Conservation (phyloP, 1,140 invertebrate species). For the Drosophila murphyi region DNA sequence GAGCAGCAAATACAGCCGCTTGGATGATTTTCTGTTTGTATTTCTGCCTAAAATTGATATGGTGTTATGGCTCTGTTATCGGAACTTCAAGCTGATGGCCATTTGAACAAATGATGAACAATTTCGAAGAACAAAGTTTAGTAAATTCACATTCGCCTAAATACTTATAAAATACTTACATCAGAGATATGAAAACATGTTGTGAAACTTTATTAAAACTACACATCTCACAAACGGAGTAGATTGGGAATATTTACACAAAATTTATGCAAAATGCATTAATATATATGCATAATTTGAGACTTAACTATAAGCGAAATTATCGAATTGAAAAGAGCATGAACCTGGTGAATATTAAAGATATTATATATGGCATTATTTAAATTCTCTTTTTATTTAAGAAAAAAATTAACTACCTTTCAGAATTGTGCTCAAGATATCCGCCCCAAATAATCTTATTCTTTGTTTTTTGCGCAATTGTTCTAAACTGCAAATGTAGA, state of each 20-base stretch:
- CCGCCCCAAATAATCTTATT: no score
- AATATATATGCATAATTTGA: neutral
- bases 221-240: neutral
- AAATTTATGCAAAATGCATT: neutral
- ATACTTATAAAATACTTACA: neutral
- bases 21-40: conserved; percentile 10
- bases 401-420: no score
- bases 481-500: neutral
- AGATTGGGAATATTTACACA: neutral
- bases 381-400: neutral
- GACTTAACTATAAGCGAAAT: neutral
- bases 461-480: no score
- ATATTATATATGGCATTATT: neutral
- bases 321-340: no score
- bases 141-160: neutral
- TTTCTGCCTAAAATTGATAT: conserved; percentile 1
- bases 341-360: no score
- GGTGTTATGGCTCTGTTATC: neutral
- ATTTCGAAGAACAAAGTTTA: neutral
- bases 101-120: no score
- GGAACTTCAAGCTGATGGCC: no score
- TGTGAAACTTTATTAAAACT: conserved; percentile 1
- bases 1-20: conserved; percentile 10
- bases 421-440: no score
- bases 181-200: neutral